These are phyloP conservation scores for Battus philenor DNA, from an alignment of 1,140 invertebrate genomes.

Conservation along the genomic window DNA sequence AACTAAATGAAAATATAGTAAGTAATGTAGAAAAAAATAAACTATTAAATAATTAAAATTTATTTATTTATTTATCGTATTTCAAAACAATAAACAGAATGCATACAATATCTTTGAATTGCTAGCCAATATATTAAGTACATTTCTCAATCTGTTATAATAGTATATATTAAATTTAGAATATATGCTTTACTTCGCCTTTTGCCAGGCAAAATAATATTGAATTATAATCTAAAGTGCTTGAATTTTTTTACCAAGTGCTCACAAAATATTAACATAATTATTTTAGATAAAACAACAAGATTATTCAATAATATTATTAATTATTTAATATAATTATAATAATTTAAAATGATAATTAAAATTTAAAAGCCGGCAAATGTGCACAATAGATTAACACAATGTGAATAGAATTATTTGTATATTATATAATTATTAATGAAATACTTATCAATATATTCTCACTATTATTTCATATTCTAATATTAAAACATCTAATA, in stretches of 20 bases:
- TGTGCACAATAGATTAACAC: conserved; percentile 1
- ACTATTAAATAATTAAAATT: conserved; percentile 32
- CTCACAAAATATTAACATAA: too few species aligned
- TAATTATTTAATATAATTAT: conserved; percentile 15
- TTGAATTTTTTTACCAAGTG: too few species aligned
- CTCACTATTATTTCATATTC: conserved; percentile 49
- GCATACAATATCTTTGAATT: conserved; percentile 51
- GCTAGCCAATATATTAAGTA: too few species aligned
- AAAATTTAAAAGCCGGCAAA: conserved; percentile 1
- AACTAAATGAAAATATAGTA: conserved; percentile 12
- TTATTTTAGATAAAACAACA: conserved; percentile 6
- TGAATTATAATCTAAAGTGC: too few species aligned
- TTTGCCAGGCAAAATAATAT: conserved; percentile 25
- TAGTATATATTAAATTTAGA: conserved; percentile 61
- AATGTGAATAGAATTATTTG: conserved; percentile 17
- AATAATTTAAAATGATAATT: too few species aligned
- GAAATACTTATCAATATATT: conserved; percentile 42
- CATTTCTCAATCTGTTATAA: too few species aligned
- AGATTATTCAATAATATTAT: conserved; percentile 19
- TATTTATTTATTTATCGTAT: conserved; percentile 61
- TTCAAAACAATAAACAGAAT: conserved; percentile 62
- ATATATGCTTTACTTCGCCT: conserved; percentile 63
- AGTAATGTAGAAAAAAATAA: conserved; percentile 20
- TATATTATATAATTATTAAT: conserved; percentile 20
- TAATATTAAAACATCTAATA: conserved; percentile 20